Conservation (phyloP, 2,797 vertebrate genomes). For the Parambassis ranga region DNA sequence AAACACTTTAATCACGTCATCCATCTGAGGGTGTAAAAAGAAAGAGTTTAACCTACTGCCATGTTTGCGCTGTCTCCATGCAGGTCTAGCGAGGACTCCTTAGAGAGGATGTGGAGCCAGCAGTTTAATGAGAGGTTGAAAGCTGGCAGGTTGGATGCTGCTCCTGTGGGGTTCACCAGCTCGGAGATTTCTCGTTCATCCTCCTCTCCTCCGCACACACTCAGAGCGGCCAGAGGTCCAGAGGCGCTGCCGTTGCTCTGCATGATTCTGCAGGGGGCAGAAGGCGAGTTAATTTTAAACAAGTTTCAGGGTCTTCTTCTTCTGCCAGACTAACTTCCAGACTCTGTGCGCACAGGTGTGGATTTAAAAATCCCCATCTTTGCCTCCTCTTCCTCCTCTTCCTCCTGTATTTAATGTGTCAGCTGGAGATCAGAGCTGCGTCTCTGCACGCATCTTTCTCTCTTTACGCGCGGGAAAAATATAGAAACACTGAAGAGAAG, state of each 20-base stretch:
- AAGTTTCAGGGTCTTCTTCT: neutral
- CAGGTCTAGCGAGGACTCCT: conserved; percentile 72
- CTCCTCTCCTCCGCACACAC: conserved; percentile 64
- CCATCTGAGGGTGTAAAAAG: neutral
- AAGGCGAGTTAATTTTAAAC: neutral
- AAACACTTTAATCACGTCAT: neutral
- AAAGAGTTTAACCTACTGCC: conserved; percentile 53
- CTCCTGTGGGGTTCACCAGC: conserved; percentile 51
- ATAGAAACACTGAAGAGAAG: no score
- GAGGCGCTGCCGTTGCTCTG: conserved; percentile 68
- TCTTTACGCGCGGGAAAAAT: neutral
- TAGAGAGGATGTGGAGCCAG: conserved; percentile 81
- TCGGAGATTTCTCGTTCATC: conserved; percentile 62
- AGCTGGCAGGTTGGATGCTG: conserved; percentile 32
- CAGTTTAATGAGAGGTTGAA: conserved; percentile 77
- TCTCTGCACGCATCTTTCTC: neutral
- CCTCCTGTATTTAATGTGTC: neutral
- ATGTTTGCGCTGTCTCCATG: conserved; percentile 76
- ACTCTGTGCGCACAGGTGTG: neutral
- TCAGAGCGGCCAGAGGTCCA: conserved; percentile 20
- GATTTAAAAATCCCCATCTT: conserved; percentile 19
- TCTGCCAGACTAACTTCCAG: conserved; percentile 5
- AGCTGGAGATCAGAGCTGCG: neutral
- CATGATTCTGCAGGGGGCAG: conserved; percentile 51
- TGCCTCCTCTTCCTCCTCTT: neutral